Evolutionary conservation across 92 coral and sea anemone species (phyloP), one percentile per base, ranked within the genome.

Genomic region (Heteractis magnifica): DNA sequence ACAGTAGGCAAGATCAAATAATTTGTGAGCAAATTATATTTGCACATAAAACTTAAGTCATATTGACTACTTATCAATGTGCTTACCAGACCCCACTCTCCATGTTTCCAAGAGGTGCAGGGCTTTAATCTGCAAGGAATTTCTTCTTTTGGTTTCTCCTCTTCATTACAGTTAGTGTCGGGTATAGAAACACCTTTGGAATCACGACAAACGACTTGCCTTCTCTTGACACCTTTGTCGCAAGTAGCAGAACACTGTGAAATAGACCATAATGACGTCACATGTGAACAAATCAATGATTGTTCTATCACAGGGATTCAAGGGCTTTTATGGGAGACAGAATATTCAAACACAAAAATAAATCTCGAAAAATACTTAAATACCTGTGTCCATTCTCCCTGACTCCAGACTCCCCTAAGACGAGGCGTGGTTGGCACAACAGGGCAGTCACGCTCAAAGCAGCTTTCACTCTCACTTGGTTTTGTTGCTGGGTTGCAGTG

Each of bases 171-270:
- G 11, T 81, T 52, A 4, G 51, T 59, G 13, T 78, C 12, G 41
- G 82, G 16, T 53, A 85, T 44, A 26, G 7, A 52, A 14, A 15
- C 41, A 15, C 72, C 78, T 15, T 14, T 64, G 49, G 49, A 6
- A 51, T 85, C 59, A 65, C 65, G 74, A 58, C 94, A 91, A 56
- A 77, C 49, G 16, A 91, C 88, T 60, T 79, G 49, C 11, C 94
- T 87, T 16, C 79, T 82, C 71, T 53, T 82, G 21, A 77, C 41
- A 53, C 94, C 94, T 21, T 65, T 81, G 75, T 77, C 92, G 48
- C 94, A 91, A 10, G 91, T 83, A 62, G n/a, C 80, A 6, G 98
- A 94, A 87, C 98, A 94, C 98, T 94, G 82, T 34, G 65, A 56
- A 60, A 51, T 55, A 60, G 50, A 72, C 12, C 19, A 80, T 34